Evolutionary conservation across 64 coral and sea anemone species (phyloP), one percentile per base, ranked within the genome.

Genomic region (Pachyseris speciosa): DNA sequence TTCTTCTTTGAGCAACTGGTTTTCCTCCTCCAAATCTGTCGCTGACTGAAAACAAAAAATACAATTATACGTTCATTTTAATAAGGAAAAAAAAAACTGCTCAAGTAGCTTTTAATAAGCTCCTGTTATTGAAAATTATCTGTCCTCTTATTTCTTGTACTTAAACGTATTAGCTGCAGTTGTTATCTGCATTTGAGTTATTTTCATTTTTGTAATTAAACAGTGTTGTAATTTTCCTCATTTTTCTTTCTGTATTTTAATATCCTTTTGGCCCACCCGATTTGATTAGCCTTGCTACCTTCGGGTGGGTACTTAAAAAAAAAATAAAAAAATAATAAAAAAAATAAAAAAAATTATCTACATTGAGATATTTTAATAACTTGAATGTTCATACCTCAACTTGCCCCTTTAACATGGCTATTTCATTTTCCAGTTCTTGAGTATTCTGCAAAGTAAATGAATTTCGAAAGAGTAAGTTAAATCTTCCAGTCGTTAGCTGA

Each of bases 1-100:
- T 38, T 80, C 77, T 12, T 81, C 77, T 81, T 53, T 81, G 20
- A 81, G 51, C 34, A 61, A 40, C 7, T 59, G 20, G 33, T 40
- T 81, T 39, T 81, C 51, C 55, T 61, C n/a, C 32, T 81, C 17
- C 52, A 61, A 40, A 25, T 81, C 20, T 25, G 38, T 81, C 8
- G 19, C 19, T 12, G 53, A 37, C 77, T 81, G 11, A 60, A 81
- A 37, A 26, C 2, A 16, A 70, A 70, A 40, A 39, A 32, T 19
- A 40, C 13, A 38, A 17, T 19, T 16, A 27, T 6, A 25, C 3
- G 27, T 7, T 61, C 22, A 0, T 24, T 26, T 5, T 16, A 37
- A 0, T 15, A 33, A 69, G 3, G 30, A 15, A 69, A 33, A 69
- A 13, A 36, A 34, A 17, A 19, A 1, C 36, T 69, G 31, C 12